Percentiles rank a stretch among this genome's conserved stretches.
Conservation (phyloP, 2,888 invertebrate genomes). For the Colostygia pectinataria region DNA sequence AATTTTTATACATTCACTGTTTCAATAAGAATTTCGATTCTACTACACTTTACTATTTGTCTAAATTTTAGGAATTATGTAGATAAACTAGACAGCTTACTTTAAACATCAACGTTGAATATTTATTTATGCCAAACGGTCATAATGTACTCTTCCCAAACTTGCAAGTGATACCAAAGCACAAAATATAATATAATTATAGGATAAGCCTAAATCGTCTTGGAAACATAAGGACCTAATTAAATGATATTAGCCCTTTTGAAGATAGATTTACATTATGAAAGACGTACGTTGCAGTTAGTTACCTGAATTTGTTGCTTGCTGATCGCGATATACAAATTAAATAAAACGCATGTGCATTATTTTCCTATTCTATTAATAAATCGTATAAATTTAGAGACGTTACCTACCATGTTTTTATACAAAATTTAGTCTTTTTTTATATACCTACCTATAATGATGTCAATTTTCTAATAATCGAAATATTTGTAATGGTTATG, state of each 20-base stretch:
- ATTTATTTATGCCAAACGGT: conserved; percentile 27
- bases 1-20: conserved; percentile 29
- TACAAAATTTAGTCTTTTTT: conserved; percentile 67
- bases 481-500: conserved; percentile 63
- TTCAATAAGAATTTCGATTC: conserved; percentile 32
- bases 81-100: conserved; percentile 28
- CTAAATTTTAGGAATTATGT: conserved; percentile 23
- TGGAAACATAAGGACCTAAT: conserved; percentile 39
- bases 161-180: conserved; percentile 34
- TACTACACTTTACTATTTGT: conserved; percentile 27
- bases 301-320: conserved; percentile 38
- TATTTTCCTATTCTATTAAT: conserved; percentile 60
- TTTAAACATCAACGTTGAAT: conserved; percentile 16
- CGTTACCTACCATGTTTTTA: conserved; percentile 65
- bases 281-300: conserved; percentile 32
- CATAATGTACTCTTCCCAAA: conserved; percentile 25
- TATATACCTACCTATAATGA: conserved; percentile 61
- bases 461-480: conserved; percentile 76
- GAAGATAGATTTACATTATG: conserved; percentile 33
- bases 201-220: conserved; percentile 34
- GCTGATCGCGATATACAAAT: conserved; percentile 44
- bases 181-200: conserved; percentile 31
- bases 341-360: conserved; percentile 55
- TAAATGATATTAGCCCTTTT: conserved; percentile 40
- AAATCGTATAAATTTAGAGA: conserved; percentile 45